Evolutionary conservation across 2,888 invertebrate species (phyloP), one percentile per base, ranked within the genome.

Genomic region (Drosophila recens): DNA sequence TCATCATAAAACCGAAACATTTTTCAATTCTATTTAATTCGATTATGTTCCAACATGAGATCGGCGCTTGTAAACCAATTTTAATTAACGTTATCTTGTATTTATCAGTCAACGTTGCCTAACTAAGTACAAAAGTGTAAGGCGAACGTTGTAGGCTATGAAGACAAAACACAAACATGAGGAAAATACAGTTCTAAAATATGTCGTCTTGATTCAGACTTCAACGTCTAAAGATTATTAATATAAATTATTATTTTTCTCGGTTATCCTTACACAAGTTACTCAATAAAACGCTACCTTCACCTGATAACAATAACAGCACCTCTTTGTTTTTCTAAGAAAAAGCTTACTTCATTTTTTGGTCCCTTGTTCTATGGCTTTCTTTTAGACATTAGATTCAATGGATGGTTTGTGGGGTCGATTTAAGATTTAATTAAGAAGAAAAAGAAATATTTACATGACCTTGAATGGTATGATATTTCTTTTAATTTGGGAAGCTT

Each of bases 31-130:
- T 58, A 48, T 48, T 58, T 58, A 38, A 58, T 48, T 58, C 36
- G 58, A 58, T 58, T 15, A 38, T 46, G 36, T 38, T 38, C 11
- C 13, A 38, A 30, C 57, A 17, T n/a, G 15, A 34, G 9, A n/a
- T 46, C 20, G 45, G 23, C 23, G 56, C 56, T 45, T 38, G 36
- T 58, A 17, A 58, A 48, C 48, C 38, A 58, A 38, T 58, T 58
- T 58, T 58, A 58, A 58, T 58, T 58, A 58, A 30, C 27, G 27
- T 30, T 58, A 58, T 58, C 58, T 58, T 38, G 17, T 17, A 48
- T 9, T 48, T 46, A 45, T 23, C 45, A 34, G 34, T 6, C 34
- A 27, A 34, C 34, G 5, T 36, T 34, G 3, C 20, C 23, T 4
- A 10, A 23, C 5, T 38, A n/a, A 52, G 6, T 27, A 23, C 45